Evolutionary conservation across 2,113 vertebrate species (phyloP).

Genomic region (Trichomycterus rosablanca): DNA sequence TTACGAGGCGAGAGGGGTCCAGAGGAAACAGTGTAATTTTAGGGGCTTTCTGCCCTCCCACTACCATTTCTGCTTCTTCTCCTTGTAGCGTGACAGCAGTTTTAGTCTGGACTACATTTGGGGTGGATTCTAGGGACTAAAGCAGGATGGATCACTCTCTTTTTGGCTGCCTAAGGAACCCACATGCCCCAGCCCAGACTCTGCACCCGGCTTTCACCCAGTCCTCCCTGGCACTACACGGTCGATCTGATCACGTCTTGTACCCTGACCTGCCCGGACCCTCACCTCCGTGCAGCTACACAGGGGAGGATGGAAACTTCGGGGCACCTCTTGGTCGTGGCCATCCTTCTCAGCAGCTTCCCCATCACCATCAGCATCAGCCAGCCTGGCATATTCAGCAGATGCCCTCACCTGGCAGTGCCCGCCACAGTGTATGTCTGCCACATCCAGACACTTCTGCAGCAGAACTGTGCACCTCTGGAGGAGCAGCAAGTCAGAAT

Average conservation of each 20-base stretch:
- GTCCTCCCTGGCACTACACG: constrained; percentile 80
- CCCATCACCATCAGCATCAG: constrained; percentile 68
- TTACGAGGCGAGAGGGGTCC: constrained; percentile 30
- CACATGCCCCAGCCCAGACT: constrained; percentile 78
- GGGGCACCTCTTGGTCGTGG: constrained; percentile 69
- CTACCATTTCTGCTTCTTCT: neutral
- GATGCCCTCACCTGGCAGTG: constrained; percentile 70
- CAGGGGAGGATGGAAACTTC: constrained; percentile 79
- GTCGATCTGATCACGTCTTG: constrained; percentile 82
- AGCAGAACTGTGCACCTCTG: constrained; percentile 70
- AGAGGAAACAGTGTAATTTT: constrained; percentile 34
- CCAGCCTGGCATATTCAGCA: constrained; percentile 79
- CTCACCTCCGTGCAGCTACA: constrained; percentile 79
- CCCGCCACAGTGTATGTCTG: constrained; percentile 74
- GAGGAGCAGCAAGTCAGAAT: constrained; percentile 62
- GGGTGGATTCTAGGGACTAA: constrained; percentile 52
- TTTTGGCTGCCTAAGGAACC: constrained; percentile 88
- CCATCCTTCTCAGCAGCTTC: constrained; percentile 66
- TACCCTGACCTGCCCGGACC: constrained; percentile 79
- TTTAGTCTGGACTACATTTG: constrained; percentile 9
- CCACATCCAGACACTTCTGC: constrained; percentile 73
- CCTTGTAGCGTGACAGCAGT: neutral
- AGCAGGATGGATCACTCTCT: constrained; percentile 90
- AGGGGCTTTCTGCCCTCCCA: constrained; percentile 22
- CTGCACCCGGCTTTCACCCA: constrained; percentile 81